Conservation (phyloP, 2,797 vertebrate genomes). For the Micromesistius poutassou region DNA sequence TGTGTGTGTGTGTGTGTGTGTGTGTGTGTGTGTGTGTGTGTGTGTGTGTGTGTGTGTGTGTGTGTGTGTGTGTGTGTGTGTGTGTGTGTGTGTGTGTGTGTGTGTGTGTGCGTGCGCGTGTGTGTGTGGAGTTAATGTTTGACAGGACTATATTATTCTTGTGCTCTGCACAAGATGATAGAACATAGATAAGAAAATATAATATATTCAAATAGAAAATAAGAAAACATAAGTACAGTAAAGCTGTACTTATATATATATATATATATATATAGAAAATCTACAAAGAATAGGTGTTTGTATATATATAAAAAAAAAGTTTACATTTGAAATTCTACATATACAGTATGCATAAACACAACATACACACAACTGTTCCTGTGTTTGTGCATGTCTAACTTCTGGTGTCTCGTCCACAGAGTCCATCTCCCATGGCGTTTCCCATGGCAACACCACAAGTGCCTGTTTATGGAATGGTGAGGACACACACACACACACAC, state of each 20-base stretch:
- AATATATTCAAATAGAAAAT: too few relatives aligned
- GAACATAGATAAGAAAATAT: not conserved
- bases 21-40: not conserved
- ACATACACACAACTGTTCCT: not conserved
- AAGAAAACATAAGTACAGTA: not conserved
- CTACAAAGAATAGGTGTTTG: too few relatives aligned
- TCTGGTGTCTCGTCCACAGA: conserved; percentile 52
- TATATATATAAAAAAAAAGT: too few relatives aligned
- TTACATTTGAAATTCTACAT: too few relatives aligned
- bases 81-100: conserved; percentile 4
- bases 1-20: too few relatives aligned
- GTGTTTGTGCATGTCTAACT: not conserved
- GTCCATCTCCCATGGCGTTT: conserved; percentile 82
- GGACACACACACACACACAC: conserved; percentile 28
- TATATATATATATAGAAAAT: not conserved
- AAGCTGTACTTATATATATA: not conserved
- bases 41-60: too few relatives aligned
- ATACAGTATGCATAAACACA: not conserved
- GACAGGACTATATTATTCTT: too few relatives aligned
- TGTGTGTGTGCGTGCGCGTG: not conserved
- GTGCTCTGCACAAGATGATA: not conserved
- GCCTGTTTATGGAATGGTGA: conserved; percentile 94
- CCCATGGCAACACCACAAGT: conserved; percentile 88
- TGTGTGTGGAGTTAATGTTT: not conserved
- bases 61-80: not conserved